These are phyloP conservation scores for Pseudococcus viburni DNA, from an alignment of 2,888 invertebrate genomes.

Conservation along the genomic window DNA sequence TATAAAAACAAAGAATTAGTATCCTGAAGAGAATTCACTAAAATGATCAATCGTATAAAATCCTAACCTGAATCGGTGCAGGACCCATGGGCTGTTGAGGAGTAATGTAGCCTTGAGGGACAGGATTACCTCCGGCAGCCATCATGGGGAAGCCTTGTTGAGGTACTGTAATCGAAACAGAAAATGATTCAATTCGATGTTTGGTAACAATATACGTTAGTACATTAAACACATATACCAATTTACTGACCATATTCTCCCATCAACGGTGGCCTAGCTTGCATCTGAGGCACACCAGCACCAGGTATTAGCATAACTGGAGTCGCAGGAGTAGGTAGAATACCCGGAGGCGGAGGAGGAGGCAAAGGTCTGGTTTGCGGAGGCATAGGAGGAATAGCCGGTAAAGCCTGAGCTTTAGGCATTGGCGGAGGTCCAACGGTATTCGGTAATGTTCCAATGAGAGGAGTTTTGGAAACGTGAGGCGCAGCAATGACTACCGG, in stretches of 20 bases:
- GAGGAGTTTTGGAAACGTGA: conserved; percentile 59
- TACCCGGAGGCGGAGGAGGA: conserved; percentile 68
- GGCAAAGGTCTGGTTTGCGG: conserved; percentile 66
- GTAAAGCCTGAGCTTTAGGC: conserved; percentile 71
- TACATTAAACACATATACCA: not conserved
- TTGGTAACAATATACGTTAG: not conserved
- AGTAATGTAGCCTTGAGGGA: conserved; percentile 67
- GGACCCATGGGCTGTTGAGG: conserved; percentile 67
- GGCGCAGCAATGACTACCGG: conserved; percentile 68
- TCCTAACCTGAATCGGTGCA: conserved; percentile 61
- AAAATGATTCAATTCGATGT: not conserved
- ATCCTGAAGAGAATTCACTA: not conserved
- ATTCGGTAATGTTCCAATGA: conserved; percentile 66
- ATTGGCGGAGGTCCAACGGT: conserved; percentile 67
- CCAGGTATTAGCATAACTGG: conserved; percentile 70
- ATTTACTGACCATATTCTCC: conserved; percentile 71
- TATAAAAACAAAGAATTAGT: conserved; percentile 54
- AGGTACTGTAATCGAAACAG: not conserved
- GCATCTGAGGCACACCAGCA: conserved; percentile 74
- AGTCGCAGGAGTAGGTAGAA: conserved; percentile 71
- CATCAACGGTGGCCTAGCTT: conserved; percentile 76
- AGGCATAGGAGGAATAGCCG: conserved; percentile 70
- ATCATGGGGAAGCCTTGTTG: conserved; percentile 61
- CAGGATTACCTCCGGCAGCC: conserved; percentile 67
- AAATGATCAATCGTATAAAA: not conserved